Conservation (phyloP, 2,888 invertebrate species). For the Apodemia zela region DNA sequence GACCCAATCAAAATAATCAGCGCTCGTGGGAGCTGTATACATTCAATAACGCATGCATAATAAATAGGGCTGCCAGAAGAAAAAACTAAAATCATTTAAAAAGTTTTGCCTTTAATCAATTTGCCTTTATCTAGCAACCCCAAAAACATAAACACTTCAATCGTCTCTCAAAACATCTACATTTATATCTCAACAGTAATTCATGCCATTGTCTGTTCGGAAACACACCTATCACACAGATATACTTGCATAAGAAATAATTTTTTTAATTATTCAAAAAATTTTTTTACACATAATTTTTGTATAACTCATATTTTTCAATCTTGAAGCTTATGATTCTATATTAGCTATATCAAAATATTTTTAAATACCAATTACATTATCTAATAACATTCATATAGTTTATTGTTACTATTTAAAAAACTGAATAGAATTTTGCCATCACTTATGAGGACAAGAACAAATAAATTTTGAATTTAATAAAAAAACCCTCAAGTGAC, state of each 20-base stretch:
- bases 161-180: slow-evolving; percentile 22
- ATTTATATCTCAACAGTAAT: slow-evolving; percentile 14
- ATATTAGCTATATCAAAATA: too few species aligned
- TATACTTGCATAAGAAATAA: not conserved
- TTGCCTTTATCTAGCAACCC: slow-evolving; percentile 5
- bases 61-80: slow-evolving; percentile 14
- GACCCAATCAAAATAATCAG: slow-evolving; percentile 57
- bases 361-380: too few species aligned
- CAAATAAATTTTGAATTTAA: not conserved
- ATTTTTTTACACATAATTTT: too few species aligned
- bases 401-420: not conserved
- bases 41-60: slow-evolving; percentile 38
- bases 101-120: slow-evolving; percentile 13
- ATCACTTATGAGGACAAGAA: not conserved
- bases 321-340: too few species aligned
- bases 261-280: too few species aligned
- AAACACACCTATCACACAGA: slow-evolving; percentile 7
- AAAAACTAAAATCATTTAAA: slow-evolving; percentile 8
- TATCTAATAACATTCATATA: too few species aligned
- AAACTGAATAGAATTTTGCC: not conserved
- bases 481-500: not conserved
- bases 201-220: slow-evolving; percentile 14
- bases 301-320: not conserved
- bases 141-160: slow-evolving; percentile 20
- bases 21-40: slow-evolving; percentile 37